Evolutionary conservation across 2,888 invertebrate genomes (phyloP), one percentile per base, ranked within the genome.

Genomic region (Drosophila melanosoma): DNA sequence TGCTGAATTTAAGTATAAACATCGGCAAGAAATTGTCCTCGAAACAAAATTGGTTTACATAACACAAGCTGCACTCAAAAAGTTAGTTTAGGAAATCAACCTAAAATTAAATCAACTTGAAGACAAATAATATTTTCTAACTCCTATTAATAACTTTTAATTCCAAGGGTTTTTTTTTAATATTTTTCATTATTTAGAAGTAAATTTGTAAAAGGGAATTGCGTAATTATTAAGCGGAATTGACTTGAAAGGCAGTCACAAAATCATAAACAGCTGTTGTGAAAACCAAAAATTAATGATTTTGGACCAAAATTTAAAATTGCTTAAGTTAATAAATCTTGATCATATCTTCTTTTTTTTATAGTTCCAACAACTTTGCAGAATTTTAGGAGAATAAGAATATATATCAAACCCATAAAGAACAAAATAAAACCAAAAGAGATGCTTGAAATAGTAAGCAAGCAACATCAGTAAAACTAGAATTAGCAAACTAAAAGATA

Each of bases 391-490:
- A 38, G 10, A 38, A 38, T 17, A 17, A 17, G 17, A 10, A 38
- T 17, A 42, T 20, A 20, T 20, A 42, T 20, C n/a, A 5, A n/a
- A 42, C 6, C 11, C n/a, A 20, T 1, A 42, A 42, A 42, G 12
- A 3, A n/a, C n/a, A n/a, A 20, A 20, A 7, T 1, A 7, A 45
- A 12, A 42, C 12, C 20, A 11, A 20, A 20, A 0, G 20, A 45
- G 12, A 12, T 20, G 12, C 12, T 12, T 20, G 1, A 45, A 45
- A 45, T 45, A 15, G 12, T 23, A 45, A 29, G 40, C 32, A 32
- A 20, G 57, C 40, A 29, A 40, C 57, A 42, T 20, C 57, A 57
- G 32, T 32, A 20, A 42, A 57, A 20, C 20, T 6, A 20, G 20
- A 29, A 42, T 57, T 57, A 20, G 11, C 23, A 32, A 10, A 38